Percentiles rank a stretch among this genome's conserved stretches.
phyloP scores from a whole-genome alignment of 1,140 invertebrate genomes.

The Calliphora vicina region DNA sequence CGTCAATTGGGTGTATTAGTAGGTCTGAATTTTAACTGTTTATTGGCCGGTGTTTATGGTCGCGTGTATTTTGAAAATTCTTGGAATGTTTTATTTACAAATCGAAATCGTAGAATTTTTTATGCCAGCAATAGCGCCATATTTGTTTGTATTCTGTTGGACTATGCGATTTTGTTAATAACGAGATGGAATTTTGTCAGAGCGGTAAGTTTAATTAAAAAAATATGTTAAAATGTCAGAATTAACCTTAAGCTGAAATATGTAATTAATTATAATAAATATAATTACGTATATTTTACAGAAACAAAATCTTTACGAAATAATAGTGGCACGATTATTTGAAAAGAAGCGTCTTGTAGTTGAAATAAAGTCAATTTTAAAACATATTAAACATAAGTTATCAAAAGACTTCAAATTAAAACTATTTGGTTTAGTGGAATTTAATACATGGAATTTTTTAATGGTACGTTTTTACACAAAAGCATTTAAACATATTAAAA shows the following conservation, averaged over 20 bases:
- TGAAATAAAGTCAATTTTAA: slow-evolving; percentile 36
- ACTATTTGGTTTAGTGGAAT: slow-evolving; percentile 7
- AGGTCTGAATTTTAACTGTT: slow-evolving; percentile 48
- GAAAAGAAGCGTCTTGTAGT: slow-evolving; percentile 3
- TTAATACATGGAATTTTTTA: slow-evolving; percentile 31
- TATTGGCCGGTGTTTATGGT: slow-evolving; percentile 47
- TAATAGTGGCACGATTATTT: background rate
- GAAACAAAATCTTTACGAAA: background rate
- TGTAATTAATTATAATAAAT: no score
- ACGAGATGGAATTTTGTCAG: slow-evolving; percentile 41
- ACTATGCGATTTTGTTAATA: slow-evolving; percentile 47
- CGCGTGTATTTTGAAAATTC: slow-evolving; percentile 45
- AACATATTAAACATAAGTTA: slow-evolving; percentile 43
- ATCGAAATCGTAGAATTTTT: slow-evolving; percentile 47
- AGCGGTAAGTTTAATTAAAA: slow-evolving; percentile 42
- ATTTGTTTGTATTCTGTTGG: slow-evolving; percentile 52
- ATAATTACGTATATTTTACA: no score
- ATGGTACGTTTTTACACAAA: background rate
- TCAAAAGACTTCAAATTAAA: background rate
- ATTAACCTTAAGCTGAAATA: no score
- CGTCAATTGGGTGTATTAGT: slow-evolving; percentile 48
- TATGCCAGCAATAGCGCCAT: slow-evolving; percentile 53
- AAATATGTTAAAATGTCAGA: no score
- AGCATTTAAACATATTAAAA: no score
- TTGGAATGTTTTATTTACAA: slow-evolving; percentile 51